Evolutionary conservation across 2,888 invertebrate genomes (phyloP).

Genomic region (Tenthredo livida): DNA sequence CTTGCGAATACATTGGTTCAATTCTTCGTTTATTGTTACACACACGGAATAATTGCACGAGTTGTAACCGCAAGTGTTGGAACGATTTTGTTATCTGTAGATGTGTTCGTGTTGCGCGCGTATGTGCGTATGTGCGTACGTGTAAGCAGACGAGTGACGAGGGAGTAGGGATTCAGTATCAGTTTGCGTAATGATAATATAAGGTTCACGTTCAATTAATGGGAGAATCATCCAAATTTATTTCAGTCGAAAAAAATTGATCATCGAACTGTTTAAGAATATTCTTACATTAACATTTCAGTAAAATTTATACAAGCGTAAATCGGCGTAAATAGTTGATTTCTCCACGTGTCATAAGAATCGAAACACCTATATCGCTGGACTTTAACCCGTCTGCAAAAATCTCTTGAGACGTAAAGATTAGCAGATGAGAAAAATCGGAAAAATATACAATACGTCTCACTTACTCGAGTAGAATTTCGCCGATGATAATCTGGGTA

Average conservation of each 20-base stretch:
- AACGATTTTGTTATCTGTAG: neutral
- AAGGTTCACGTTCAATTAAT: neutral
- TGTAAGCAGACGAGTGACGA: conserved; percentile 9
- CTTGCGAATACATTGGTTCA: neutral
- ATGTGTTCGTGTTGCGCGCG: neutral
- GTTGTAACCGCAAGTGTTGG: neutral
- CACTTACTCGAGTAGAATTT: conserved; percentile 71
- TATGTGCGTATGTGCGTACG: neutral
- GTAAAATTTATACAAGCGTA: neutral
- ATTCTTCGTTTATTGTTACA: neutral
- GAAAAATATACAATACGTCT: neutral
- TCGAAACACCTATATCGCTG: neutral
- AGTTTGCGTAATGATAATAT: neutral
- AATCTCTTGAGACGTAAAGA: neutral
- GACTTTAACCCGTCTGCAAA: neutral
- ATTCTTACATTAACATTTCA: neutral
- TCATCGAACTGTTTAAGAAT: neutral
- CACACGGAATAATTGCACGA: neutral
- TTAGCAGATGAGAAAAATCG: neutral
- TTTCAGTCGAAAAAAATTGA: neutral
- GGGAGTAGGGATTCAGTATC: neutral
- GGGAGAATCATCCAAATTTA: neutral
- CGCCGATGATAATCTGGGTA: conserved; percentile 59
- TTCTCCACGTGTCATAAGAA: neutral
- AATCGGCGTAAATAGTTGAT: neutral